These are phyloP conservation scores for Ligdia adustata DNA, from an alignment of 2,888 invertebrate genomes.

Conservation along the genomic window DNA sequence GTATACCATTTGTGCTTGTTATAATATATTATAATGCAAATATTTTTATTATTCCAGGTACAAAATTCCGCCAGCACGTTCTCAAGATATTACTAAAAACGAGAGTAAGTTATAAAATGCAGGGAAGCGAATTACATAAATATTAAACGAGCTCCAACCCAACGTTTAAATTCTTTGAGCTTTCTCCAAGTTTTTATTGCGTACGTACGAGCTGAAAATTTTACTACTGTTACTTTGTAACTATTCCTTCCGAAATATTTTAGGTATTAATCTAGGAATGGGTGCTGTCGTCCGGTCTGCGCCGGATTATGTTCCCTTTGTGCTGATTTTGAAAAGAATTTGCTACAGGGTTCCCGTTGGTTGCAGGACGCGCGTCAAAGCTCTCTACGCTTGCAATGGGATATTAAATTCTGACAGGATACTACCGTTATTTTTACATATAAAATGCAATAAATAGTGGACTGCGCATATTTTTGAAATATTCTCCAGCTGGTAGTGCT, in stretches of 20 bases:
- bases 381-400: not conserved
- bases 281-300: slow-evolving; percentile 8
- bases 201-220: slow-evolving; percentile 21
- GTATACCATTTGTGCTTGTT: too few relatives aligned
- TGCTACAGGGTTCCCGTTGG: not conserved
- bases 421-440: not conserved
- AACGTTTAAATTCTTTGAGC: slow-evolving; percentile 25
- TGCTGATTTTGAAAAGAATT: slow-evolving; percentile 10
- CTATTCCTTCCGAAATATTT: slow-evolving; percentile 12
- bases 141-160: slow-evolving; percentile 26
- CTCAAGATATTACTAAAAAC: slow-evolving; percentile 16
- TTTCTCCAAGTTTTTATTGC: slow-evolving; percentile 25
- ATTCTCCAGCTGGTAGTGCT: too few relatives aligned
- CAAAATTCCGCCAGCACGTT: slow-evolving; percentile 2
- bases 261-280: slow-evolving; percentile 19
- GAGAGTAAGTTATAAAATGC: slow-evolving; percentile 28
- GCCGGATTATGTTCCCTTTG: slow-evolving; percentile 6
- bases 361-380: not conserved
- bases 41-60: slow-evolving; percentile 31
- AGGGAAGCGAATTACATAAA: slow-evolving; percentile 30
- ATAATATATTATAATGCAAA: too few relatives aligned
- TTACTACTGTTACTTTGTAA: slow-evolving; percentile 21
- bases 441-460: too few relatives aligned
- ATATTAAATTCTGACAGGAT: not conserved
- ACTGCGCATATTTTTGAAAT: too few relatives aligned